These are phyloP conservation scores for Stegostoma tigrinum DNA, from an alignment of 2,113 vertebrate genomes.

Conservation along the genomic window DNA sequence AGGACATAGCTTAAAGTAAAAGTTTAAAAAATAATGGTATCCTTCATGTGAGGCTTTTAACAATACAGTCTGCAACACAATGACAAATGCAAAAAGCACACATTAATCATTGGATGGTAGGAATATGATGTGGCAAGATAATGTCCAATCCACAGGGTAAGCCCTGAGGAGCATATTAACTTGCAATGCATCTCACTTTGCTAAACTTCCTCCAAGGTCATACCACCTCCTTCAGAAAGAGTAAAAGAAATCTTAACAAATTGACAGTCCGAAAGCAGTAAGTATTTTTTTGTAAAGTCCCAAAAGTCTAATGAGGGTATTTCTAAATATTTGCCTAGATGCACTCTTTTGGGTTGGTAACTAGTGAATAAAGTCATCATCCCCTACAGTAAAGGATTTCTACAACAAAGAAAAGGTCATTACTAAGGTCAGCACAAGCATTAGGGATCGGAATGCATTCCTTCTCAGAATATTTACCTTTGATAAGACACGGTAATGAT, in stretches of 20 bases:
- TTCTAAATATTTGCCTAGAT: conserved; percentile 22
- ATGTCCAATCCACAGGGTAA: conserved; percentile 44
- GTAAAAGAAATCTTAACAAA: not conserved
- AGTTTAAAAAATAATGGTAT: not conserved
- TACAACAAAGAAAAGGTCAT: conserved; percentile 70
- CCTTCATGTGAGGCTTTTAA: not conserved
- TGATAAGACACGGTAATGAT: conserved; percentile 62
- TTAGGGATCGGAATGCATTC: conserved; percentile 65
- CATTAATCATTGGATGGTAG: conserved; percentile 36
- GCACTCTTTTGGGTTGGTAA: not conserved
- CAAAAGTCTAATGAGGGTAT: conserved; percentile 21
- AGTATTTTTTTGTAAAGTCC: not conserved
- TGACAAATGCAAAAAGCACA: conserved; percentile 39
- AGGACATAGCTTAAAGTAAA: not conserved
- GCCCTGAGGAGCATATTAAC: not conserved
- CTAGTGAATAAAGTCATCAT: conserved; percentile 50
- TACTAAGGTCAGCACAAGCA: conserved; percentile 66
- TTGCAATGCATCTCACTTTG: not conserved
- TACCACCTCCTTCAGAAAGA: not conserved
- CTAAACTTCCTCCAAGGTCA: not conserved
- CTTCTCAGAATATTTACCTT: conserved; percentile 59
- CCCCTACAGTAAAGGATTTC: conserved; percentile 73
- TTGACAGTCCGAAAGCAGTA: not conserved
- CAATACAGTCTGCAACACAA: not conserved
- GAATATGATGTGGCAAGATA: conserved; percentile 48